Percentiles rank a stretch among this genome's conserved stretches.
phyloP scores from a whole-genome alignment of 2,113 vertebrate genomes.

The Boleophthalmus pectinirostris region DNA sequence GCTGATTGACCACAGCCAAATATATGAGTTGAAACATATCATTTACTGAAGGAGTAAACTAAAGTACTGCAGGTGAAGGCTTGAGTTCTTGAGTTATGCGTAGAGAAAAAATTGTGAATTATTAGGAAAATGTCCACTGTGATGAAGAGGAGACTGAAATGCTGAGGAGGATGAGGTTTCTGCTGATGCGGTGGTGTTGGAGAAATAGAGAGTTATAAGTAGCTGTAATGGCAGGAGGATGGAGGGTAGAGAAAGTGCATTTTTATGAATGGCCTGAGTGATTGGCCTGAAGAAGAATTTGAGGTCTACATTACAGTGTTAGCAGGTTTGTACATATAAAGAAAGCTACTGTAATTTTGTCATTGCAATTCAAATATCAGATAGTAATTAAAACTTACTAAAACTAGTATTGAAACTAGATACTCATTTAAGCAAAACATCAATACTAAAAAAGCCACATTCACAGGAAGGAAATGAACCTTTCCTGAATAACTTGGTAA shows the following conservation, averaged over 20 bases:
- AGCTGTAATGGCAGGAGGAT: not conserved
- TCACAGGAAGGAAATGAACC: no score
- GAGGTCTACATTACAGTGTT: no score
- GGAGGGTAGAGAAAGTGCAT: not conserved
- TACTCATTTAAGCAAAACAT: no score
- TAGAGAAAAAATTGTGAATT: not conserved
- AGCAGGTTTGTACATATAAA: no score
- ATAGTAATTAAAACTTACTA: no score
- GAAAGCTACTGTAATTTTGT: no score
- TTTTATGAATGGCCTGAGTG: not conserved
- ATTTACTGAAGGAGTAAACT: not conserved
- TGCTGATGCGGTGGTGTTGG: not conserved
- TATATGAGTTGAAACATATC: not conserved
- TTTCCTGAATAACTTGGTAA: no score
- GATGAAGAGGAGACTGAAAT: not conserved
- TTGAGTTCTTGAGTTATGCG: no score
- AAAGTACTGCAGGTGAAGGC: no score
- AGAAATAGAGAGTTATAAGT: not conserved
- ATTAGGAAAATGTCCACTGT: not conserved
- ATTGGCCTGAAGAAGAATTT: not conserved
- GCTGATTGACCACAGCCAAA: not conserved
- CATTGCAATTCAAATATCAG: no score
- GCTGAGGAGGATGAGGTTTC: not conserved
- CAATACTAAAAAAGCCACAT: no score
- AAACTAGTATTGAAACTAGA: no score